A percentile compares a stretch with the other conserved stretches of the same genome.
These are phyloP conservation scores for Zosterops borbonicus DNA, from an alignment of 2,113 vertebrate species.

Conservation along the genomic window DNA sequence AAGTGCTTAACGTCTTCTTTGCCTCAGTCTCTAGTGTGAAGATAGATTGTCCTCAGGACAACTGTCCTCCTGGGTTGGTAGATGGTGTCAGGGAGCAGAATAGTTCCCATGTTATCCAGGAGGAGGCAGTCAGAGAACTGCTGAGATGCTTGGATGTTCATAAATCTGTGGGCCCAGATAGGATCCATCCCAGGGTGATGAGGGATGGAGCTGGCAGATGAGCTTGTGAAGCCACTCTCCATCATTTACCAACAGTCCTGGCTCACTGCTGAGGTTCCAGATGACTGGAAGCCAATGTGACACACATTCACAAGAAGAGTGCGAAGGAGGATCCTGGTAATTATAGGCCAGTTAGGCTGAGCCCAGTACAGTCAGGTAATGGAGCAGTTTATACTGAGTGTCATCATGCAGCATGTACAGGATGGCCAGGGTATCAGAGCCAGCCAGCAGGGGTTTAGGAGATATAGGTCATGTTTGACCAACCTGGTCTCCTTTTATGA, in stretches of 20 bases:
- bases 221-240: accelerated
- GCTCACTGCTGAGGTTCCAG: background rate
- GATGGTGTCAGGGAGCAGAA: background rate
- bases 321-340: background rate
- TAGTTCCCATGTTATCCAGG: background rate
- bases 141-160: background rate
- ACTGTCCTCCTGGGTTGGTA: background rate
- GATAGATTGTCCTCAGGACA: too few relatives aligned
- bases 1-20: background rate
- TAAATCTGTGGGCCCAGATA: background rate
- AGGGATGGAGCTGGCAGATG: background rate
- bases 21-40: background rate
- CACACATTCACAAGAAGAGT: background rate
- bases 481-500: background rate
- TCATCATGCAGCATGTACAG: background rate
- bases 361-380: background rate
- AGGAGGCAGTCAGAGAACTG: background rate
- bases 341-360: background rate
- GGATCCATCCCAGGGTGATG: background rate
- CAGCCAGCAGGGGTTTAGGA: background rate
- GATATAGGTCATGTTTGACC: background rate
- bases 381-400: background rate
- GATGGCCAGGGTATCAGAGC: background rate
- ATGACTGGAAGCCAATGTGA: background rate
- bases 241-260: background rate